Evolutionary conservation across 2,888 invertebrate genomes (phyloP).

Genomic region (Drosophila pegasa): DNA sequence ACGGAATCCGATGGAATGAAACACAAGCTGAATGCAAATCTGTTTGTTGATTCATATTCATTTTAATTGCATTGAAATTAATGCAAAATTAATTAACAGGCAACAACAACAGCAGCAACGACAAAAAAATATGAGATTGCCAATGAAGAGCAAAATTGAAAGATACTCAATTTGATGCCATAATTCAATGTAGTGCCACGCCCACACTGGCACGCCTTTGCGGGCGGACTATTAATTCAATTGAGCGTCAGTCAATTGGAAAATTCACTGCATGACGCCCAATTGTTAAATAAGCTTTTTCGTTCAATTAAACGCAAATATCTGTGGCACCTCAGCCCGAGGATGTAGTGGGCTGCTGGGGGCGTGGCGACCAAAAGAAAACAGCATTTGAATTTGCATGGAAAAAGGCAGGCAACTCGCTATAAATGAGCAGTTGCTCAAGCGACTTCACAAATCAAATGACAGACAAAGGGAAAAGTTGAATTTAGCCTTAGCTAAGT

Average conservation of each 20-base stretch:
- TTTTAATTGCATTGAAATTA: slow-evolving; percentile 67
- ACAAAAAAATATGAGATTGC: background rate
- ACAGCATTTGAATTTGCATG: background rate
- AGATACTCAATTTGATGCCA: slow-evolving; percentile 13
- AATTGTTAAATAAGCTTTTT: slow-evolving; percentile 40
- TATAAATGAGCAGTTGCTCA: background rate
- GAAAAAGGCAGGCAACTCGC: background rate
- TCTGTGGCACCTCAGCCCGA: background rate
- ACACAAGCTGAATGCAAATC: slow-evolving; percentile 32
- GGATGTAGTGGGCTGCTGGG: background rate
- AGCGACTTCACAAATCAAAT: background rate
- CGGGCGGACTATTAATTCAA: slow-evolving; percentile 51
- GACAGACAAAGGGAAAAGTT: background rate
- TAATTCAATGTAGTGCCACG: slow-evolving; percentile 33
- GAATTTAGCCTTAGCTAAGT: background rate
- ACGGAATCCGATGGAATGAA: slow-evolving; percentile 2
- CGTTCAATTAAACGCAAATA: slow-evolving; percentile 36
- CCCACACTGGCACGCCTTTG: slow-evolving; percentile 43
- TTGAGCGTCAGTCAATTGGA: slow-evolving; percentile 60
- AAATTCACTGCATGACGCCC: slow-evolving; percentile 36
- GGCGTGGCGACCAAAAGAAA: background rate
- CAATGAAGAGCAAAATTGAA: slow-evolving; percentile 5
- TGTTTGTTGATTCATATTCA: slow-evolving; percentile 42
- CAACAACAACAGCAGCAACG: slow-evolving; percentile 6
- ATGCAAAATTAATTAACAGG: slow-evolving; percentile 67